Conservation (phyloP, 92 coral and sea anemone genomes). For the Hydrozoanthus gracilis region DNA sequence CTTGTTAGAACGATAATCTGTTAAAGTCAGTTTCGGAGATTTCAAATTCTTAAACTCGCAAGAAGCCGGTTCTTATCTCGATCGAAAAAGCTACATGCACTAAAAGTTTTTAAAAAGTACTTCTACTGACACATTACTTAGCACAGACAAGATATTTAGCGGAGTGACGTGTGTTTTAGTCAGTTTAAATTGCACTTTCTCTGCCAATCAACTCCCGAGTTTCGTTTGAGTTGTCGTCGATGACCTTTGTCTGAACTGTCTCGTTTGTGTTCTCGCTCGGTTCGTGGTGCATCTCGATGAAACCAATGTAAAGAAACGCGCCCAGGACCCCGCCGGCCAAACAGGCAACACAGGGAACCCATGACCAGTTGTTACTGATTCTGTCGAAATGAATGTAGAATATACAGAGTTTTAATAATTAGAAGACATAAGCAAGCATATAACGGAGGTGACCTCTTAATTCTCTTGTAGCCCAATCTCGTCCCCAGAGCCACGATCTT, state of each 20-base stretch:
- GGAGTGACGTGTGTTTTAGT: background rate
- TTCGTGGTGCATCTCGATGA: slow-evolving; percentile 72
- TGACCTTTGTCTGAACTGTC: background rate
- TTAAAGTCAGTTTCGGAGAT: no score
- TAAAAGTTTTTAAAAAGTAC: no score
- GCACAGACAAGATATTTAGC: no score
- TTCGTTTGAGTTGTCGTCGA: slow-evolving; percentile 2
- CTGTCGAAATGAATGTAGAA: slow-evolving; percentile 35
- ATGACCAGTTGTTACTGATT: slow-evolving; percentile 69
- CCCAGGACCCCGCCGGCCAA: slow-evolving; percentile 77
- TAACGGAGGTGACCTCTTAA: background rate
- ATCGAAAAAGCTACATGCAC: no score
- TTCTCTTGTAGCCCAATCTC: background rate
- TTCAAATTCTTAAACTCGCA: no score
- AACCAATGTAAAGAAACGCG: slow-evolving; percentile 63
- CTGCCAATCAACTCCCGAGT: slow-evolving; percentile 34
- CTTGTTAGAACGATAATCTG: no score
- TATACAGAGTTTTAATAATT: background rate
- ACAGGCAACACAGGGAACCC: slow-evolving; percentile 81
- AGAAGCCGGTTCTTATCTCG: no score
- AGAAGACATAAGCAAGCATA: background rate
- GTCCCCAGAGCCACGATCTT: no score
- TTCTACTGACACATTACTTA: no score
- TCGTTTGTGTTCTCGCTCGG: slow-evolving; percentile 22
- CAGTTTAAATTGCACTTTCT: slow-evolving; percentile 29